These are phyloP conservation scores for Dermatemys mawii DNA, from an alignment of 2,113 vertebrate genomes.

Conservation along the genomic window DNA sequence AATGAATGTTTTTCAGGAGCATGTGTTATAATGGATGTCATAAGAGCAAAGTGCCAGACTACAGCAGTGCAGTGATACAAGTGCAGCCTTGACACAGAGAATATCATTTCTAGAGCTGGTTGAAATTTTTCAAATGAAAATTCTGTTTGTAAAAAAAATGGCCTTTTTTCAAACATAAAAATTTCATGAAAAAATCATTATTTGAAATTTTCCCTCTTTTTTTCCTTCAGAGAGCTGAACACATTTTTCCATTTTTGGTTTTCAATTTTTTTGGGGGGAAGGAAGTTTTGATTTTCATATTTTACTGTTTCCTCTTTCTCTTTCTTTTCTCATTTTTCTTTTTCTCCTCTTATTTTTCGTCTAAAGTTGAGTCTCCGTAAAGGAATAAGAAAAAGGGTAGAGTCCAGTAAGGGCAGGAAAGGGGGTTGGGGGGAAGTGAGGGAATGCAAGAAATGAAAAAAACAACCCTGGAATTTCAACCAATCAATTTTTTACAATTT, in stretches of 20 bases:
- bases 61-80: not conserved
- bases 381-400: not conserved
- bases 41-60: not conserved
- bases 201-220: not conserved
- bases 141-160: not conserved
- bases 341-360: not conserved
- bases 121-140: not conserved
- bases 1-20: not conserved
- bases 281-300: not conserved
- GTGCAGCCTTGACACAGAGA: not conserved
- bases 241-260: not conserved
- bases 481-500: not conserved
- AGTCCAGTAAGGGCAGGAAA: not conserved
- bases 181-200: not conserved
- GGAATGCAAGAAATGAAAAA: not conserved
- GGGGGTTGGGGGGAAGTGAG: not conserved
- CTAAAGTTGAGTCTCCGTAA: not conserved
- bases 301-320: not conserved
- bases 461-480: not conserved
- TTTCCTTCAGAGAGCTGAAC: not conserved
- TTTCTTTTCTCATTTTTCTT: not conserved
- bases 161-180: not conserved
- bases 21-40: not conserved
- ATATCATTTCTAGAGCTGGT: not conserved
- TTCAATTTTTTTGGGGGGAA: not conserved